These are phyloP conservation scores for Hypanus sabinus DNA, from an alignment of 2,113 vertebrate genomes.

Conservation along the genomic window DNA sequence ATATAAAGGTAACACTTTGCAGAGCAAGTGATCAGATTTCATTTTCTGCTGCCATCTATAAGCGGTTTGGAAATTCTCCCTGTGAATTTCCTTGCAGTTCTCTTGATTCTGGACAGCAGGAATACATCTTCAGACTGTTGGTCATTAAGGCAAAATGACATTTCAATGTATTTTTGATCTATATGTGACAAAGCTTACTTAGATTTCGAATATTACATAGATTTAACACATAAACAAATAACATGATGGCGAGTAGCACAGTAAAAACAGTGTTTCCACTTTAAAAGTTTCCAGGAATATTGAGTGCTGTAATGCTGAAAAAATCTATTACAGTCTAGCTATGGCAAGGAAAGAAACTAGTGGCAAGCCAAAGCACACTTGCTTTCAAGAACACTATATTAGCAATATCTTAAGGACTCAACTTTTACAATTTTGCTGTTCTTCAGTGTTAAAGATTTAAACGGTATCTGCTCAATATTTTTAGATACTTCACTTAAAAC, in stretches of 20 bases:
- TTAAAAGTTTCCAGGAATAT: neutral
- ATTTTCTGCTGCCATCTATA: no score
- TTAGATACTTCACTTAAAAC: slow-evolving; percentile 2
- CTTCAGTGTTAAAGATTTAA: neutral
- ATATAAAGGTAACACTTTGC: no score
- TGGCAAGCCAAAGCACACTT: neutral
- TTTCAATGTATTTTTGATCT: no score
- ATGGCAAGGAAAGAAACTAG: neutral
- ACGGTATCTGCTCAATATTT: neutral
- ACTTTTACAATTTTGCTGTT: neutral
- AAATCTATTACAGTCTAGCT: neutral
- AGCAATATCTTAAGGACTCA: neutral
- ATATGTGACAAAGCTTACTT: no score
- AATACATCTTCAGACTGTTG: no score
- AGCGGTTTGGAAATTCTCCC: no score
- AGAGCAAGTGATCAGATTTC: no score
- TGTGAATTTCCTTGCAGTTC: no score
- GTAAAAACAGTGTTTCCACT: neutral
- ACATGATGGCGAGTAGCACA: neutral
- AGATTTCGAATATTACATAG: no score
- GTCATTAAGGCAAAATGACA: no score
- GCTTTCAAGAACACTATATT: neutral
- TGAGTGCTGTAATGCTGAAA: no score
- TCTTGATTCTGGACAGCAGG: no score
- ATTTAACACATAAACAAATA: neutral